Evolutionary conservation across 1,140 invertebrate genomes (phyloP), one percentile per base, ranked within the genome.

Genomic region (Gryon sp.): DNA sequence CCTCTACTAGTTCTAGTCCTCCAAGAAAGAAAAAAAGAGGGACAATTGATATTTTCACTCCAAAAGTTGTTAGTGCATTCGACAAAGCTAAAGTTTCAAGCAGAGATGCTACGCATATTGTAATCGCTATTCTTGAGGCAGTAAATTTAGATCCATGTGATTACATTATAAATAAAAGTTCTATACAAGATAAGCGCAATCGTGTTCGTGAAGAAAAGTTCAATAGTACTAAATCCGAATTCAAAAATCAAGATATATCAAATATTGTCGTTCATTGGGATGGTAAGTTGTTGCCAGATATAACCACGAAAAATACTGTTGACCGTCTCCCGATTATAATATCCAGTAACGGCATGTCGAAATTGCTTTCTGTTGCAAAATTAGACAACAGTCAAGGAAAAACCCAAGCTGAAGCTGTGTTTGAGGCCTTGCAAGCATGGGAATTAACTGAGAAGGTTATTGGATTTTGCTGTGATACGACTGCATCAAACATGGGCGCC

Each of bases 271-370:
- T 41, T 9, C 38, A 41, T 14, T 26, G 22, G 41, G 41, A 45
- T 14, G 9, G 20, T 7, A 45, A 45, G 14, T 9, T 45, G 1
- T 2, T 45, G n/a, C 20, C n/a, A 1, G 22, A 45, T 45, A 12
- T 45, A 9, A n/a, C n/a, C 14, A 20, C 9, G 1, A 7, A 26
- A 26, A 11, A 3, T 4, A 45, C n/a, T 14, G 2, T 26, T 26
- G 41, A 45, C 14, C 41, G 41, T 4, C 12, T 45, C n/a, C 22
- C 20, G 9, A 45, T 45, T 45, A 19, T 45, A 4, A 26, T 45
- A 26, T 26, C 41, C 1, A n/a, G 22, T 26, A 45, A 45, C 9
- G 41, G 19, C 7, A 14, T 15, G 8, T 26, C 41, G 9, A 45
- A 45, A 26, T 8, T 45, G n/a, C n/a, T n/a, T 1, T 26, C 2